Percentiles rank a stretch among this genome's conserved stretches.
Conservation (phyloP, 1,140 invertebrate species). For the Teleogryllus occipitalis region DNA sequence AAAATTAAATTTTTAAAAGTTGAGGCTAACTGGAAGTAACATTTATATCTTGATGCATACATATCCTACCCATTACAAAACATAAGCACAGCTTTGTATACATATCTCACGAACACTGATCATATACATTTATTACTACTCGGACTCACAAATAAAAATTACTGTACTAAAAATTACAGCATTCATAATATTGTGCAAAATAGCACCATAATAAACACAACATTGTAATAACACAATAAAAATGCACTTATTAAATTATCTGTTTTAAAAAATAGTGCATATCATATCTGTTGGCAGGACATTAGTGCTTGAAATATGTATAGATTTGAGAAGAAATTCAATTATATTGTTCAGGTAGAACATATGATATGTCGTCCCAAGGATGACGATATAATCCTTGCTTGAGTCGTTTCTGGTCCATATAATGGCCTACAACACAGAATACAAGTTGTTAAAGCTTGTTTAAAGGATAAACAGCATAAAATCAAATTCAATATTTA, state of each 20-base stretch:
- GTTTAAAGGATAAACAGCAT: background rate
- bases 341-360: constrained; percentile 74
- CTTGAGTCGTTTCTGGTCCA: constrained; percentile 97
- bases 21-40: too few species aligned
- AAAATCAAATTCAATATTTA: background rate
- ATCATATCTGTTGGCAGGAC: background rate
- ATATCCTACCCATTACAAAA: too few species aligned
- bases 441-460: background rate
- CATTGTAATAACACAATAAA: background rate
- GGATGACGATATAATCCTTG: constrained; percentile 98
- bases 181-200: background rate
- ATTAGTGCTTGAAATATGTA: background rate
- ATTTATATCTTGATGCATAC: too few species aligned
- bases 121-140: too few species aligned
- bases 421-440: constrained; percentile 70
- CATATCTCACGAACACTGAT: too few species aligned
- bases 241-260: background rate
- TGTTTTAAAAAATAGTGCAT: background rate
- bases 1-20: too few species aligned
- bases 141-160: background rate
- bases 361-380: constrained; percentile 99
- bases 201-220: background rate
- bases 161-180: background rate
- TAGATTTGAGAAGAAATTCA: background rate
- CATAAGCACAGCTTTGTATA: too few species aligned